Base-by-base conservation (phyloP, 2,888 invertebrate genomes). In the Seira ritae region DNA sequence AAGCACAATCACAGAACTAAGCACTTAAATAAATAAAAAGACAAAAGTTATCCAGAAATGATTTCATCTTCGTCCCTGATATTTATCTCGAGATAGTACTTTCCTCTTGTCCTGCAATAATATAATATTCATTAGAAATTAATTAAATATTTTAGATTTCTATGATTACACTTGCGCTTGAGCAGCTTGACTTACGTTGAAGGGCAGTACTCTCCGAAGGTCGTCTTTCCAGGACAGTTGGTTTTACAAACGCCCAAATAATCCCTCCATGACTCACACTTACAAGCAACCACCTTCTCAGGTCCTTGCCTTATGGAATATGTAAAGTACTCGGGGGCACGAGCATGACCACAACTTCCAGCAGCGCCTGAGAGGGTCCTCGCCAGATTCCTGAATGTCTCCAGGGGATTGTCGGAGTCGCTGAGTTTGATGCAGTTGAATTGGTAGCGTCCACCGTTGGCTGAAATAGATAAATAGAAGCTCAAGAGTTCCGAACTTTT, bases 371-470 rank as follows among this genome's bases (percentile, higher is more conserved):
- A 79, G 8, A 82, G 22, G 24, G 78, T 79, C 50, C 74, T 55
- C 1, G 73, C 69, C 22, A 85, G 75, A 12, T 71, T 65, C 15
- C 81, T 74, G 37, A 85, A 79, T 6, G 81, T 79, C 75, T 81
- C 78, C 2, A 81, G 19, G 8, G 85, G 79, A 68, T 80, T 80
- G 20, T 72, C 75, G 1, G 66, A 23, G 46, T 77, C 77, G 17
- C 46, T 75, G 2, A 82, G 22, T 62, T 79, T 69, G 19, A 82
- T 72, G 23, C 85, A 85, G 42, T 85, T 79, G 19, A 75, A 70
- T 55, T 85, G 85, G 22, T 77, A 80, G 19, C 85, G 81, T 24
- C 85, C 85, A 31, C 85, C 85, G 50, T 84, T 84, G 46, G 79
- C 78, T 84, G 22, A 42, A 20, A n/a, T n/a, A 31, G 24, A 42